Conservation (phyloP, 1,140 invertebrate genomes). For the Paramacrobiotus metropolitanus region DNA sequence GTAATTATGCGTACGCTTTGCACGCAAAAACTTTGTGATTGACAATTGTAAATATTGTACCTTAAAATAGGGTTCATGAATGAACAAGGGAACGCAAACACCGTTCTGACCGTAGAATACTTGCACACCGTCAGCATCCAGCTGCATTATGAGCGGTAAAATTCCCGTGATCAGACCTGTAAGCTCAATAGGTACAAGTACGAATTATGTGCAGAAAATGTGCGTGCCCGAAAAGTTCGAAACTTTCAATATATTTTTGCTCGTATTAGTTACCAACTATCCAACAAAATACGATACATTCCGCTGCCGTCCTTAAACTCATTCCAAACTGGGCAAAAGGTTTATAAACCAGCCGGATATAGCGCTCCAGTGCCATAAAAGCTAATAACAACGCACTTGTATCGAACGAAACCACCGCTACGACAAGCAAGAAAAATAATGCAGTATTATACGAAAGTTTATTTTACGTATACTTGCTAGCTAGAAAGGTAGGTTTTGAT, state of each 20-base stretch:
- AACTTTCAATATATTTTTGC: background rate
- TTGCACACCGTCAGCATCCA: background rate
- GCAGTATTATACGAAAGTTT: background rate
- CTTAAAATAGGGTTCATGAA: slow-evolving; percentile 44
- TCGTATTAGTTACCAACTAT: no score
- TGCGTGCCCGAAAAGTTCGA: no score
- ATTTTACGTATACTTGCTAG: no score
- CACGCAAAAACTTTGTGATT: slow-evolving; percentile 32
- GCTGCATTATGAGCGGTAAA: background rate
- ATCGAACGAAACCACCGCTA: slow-evolving; percentile 19
- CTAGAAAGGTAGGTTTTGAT: no score
- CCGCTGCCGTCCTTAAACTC: background rate
- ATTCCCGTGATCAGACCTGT: background rate
- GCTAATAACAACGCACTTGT: slow-evolving; percentile 45
- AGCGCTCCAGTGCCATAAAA: slow-evolving; percentile 46
- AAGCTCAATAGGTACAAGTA: no score
- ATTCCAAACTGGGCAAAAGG: background rate
- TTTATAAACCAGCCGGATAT: slow-evolving; percentile 6
- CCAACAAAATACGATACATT: background rate
- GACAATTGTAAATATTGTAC: no score
- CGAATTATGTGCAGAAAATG: no score
- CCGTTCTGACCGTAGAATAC: slow-evolving; percentile 41
- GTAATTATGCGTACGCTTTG: slow-evolving; percentile 35
- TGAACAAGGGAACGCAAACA: slow-evolving; percentile 46
- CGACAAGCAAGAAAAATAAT: background rate